Percentiles rank a stretch among this genome's conserved stretches.
These are phyloP conservation scores for Mesaphorura yosii DNA, from an alignment of 1,140 invertebrate genomes.

Conservation along the genomic window DNA sequence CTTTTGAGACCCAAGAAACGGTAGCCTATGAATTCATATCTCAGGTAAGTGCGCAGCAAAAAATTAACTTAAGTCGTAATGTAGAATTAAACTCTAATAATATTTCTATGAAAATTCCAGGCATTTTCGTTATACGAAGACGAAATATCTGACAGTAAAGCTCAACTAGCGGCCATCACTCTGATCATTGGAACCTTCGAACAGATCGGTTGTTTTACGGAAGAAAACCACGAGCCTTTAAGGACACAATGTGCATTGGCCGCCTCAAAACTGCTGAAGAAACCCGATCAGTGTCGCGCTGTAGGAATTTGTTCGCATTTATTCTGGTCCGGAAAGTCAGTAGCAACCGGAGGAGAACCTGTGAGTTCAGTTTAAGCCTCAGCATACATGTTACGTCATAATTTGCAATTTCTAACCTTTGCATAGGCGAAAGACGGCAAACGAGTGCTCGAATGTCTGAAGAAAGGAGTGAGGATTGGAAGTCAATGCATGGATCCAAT, in stretches of 20 bases:
- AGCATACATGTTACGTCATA: constrained; percentile 3
- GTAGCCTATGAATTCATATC: constrained; percentile 98
- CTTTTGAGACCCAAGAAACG: constrained; percentile 88
- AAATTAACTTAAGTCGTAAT: neutral
- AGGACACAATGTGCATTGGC: constrained; percentile 86
- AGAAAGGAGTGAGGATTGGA: constrained; percentile 86
- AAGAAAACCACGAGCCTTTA: constrained; percentile 95
- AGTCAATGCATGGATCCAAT: constrained; percentile 96
- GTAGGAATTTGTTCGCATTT: constrained; percentile 84
- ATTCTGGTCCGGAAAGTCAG: constrained; percentile 86
- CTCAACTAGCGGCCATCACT: constrained; percentile 88
- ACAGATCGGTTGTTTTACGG: constrained; percentile 82
- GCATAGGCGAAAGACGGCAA: constrained; percentile 72
- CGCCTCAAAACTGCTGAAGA: constrained; percentile 90
- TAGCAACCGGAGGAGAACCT: constrained; percentile 53
- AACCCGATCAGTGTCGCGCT: constrained; percentile 90
- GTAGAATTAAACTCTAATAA: neutral
- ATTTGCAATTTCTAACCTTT: constrained; percentile 14
- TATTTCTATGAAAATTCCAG: constrained; percentile 35
- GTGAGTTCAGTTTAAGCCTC: constrained; percentile 37
- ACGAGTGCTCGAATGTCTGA: constrained; percentile 85
- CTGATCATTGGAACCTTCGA: constrained; percentile 92
- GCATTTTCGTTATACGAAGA: constrained; percentile 97
- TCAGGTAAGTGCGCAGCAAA: constrained; percentile 49
- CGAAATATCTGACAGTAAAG: constrained; percentile 95